These are phyloP conservation scores for Acrocephalus scirpaceus DNA, from an alignment of 2,797 vertebrate genomes.

Conservation along the genomic window DNA sequence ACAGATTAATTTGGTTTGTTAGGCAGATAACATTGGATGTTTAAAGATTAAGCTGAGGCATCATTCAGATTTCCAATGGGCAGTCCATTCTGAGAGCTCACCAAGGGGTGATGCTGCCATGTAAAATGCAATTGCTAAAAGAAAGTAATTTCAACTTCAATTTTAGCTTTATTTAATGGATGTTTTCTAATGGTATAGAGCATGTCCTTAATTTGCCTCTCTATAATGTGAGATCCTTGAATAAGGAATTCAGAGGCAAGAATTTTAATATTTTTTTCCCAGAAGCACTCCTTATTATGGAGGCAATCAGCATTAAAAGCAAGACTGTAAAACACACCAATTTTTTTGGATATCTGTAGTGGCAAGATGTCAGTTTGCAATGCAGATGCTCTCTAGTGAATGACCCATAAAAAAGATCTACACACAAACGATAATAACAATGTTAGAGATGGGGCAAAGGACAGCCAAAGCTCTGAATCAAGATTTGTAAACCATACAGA, in stretches of 20 bases:
- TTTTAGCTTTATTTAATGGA: slow-evolving; percentile 18
- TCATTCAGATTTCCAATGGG: not conserved
- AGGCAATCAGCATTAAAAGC: not conserved
- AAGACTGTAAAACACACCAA: not conserved
- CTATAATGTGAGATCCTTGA: not conserved
- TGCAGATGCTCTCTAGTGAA: not conserved
- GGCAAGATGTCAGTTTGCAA: not conserved
- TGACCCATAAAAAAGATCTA: not conserved
- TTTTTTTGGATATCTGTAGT: not conserved
- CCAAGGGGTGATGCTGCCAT: not conserved
- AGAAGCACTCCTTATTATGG: not conserved
- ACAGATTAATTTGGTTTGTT: not conserved
- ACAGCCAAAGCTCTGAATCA: not conserved
- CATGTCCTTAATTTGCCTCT: not conserved
- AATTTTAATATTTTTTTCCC: not conserved
- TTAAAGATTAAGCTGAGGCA: not conserved
- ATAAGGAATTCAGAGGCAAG: not conserved
- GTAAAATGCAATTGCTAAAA: not conserved
- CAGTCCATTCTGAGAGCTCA: not conserved
- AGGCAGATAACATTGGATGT: not conserved
- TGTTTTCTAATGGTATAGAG: not conserved
- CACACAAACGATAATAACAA: not conserved
- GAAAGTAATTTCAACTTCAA: not conserved
- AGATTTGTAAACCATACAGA: not conserved
- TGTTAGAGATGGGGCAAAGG: not conserved